Base-by-base conservation (phyloP, 2,888 invertebrate genomes). In the Syritta pipiens region DNA sequence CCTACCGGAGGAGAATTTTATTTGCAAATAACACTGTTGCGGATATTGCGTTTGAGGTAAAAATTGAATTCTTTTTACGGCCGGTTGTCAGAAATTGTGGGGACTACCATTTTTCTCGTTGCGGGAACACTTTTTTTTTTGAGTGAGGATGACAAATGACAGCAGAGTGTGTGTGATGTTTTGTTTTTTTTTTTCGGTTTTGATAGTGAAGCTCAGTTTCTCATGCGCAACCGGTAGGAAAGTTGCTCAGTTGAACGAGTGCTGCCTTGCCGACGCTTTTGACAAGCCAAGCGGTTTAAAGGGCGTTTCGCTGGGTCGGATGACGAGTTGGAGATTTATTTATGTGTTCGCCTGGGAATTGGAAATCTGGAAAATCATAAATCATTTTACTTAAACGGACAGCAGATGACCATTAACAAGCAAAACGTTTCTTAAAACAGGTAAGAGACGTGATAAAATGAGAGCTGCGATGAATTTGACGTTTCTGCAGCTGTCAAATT, bases 41-140 rank as follows among this genome's bases (percentile, higher is more conserved):
- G 51, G 42, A 42, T 37, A 12, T 30, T 40, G n/a, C 22, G 22
- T 40, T 55, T 32, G 10, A 24, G 14, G 20, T 22, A 40, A 68
- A 37, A 32, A 46, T 10, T 17, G 4, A 40, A 42, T 68, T 59
- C 53, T 49, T 46, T 53, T 32, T 68, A 82, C 81, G 81, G 81
- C 82, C 82, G 82, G 82, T 71, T 53, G 48, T 42, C 65, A 75
- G 62, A 82, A 81, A 59, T 75, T 55, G 40, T 68, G 59, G 26
- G 67, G 75, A 60, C 81, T 81, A 79, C 81, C 81, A 81, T 81
- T 75, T 81, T 76, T 79, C 71, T 75, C 53, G 42, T 71, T 20
- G 20, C 49, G 55, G 59, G 48, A 48, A 59, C 7, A 51, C 7
- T 68, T 42, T 46, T 32, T 65, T 57, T 57, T 67, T 72, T 77